Base-by-base conservation (phyloP, 2,113 vertebrate species). In the Rhodinocichla rosea region DNA sequence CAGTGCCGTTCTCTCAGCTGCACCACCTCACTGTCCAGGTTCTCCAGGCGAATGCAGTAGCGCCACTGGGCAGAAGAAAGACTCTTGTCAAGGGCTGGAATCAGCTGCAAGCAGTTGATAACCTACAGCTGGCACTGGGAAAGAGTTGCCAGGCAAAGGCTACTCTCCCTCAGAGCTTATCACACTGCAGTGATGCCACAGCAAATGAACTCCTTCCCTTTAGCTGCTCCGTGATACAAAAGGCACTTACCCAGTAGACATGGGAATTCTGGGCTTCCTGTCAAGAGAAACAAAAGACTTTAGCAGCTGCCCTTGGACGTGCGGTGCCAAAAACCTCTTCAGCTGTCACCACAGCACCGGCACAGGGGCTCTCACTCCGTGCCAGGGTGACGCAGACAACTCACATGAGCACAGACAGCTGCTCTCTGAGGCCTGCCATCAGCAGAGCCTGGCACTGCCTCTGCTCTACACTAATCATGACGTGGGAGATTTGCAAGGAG, bases 261-360 rank as follows among this genome's bases (percentile, higher is more conserved):
- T 99, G 99, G 44, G 99, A 99, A 97, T 99, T 99, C 97, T 99
- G 99, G 88, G 99, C 99, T 98, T 99, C 99, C 99, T 99, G 96
- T 91, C 83, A 94, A 96, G 57, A 93, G 75, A 96, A 94, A 97
- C 23, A 97, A 90, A 92, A 96, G 87, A 95, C n/a, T 87, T 94
- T 94, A 92, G 95, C 92, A 75, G 92, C 57, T 95, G 75, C 49
- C 69, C 83, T 65, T 65, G 50, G 53, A 83, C 0, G 10, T 6
- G 26, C 23, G 9, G 76, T 1, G 32, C 93, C 95, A 95, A 95
- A 92, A 92, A 85, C 63, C 70, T 90, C 89, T 76, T 93, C 90
- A 90, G 93, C 94, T 95, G 93, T 55, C 92, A 35, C 87, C 81
- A 10, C 21, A n/a, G 89, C 86, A 45, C 49, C 32, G 22, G 78